Conservation (phyloP, 2,797 vertebrate genomes). For the Phalanger gymnotis region DNA sequence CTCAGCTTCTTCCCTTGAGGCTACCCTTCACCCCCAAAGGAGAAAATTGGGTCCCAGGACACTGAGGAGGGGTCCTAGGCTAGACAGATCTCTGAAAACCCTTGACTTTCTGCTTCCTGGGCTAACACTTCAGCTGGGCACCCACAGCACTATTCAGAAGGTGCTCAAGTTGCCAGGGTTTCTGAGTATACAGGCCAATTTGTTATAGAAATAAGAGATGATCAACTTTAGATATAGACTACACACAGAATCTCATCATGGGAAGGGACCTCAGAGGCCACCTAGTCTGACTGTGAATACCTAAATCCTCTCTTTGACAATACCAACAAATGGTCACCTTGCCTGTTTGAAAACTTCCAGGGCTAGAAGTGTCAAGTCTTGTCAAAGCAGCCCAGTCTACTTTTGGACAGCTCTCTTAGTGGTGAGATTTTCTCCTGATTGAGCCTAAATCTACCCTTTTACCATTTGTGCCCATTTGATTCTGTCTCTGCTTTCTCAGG, state of each 20-base stretch:
- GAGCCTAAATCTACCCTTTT: not conserved
- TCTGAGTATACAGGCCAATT: not conserved
- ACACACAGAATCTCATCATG: not conserved
- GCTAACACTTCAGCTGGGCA: not conserved
- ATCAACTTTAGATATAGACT: not conserved
- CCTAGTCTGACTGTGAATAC: not conserved
- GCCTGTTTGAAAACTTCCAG: not conserved
- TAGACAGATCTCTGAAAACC: not conserved
- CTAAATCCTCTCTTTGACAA: not conserved
- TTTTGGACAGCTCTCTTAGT: not conserved
- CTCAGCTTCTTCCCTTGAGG: too few species aligned
- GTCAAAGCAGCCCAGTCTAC: not conserved
- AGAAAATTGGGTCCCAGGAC: not conserved
- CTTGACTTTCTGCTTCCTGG: not conserved
- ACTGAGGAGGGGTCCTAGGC: not conserved
- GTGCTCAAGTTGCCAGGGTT: not conserved
- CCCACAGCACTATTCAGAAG: not conserved
- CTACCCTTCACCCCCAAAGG: not conserved
- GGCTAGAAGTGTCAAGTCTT: not conserved
- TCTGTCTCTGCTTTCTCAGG: not conserved
- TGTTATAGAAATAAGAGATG: not conserved
- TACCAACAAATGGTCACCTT: not conserved
- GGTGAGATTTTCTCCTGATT: not conserved
- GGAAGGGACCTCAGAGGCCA: not conserved
- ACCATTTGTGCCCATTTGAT: not conserved